phyloP scores from a whole-genome alignment of 2,113 vertebrate species.

The Scatophagus argus region DNA sequence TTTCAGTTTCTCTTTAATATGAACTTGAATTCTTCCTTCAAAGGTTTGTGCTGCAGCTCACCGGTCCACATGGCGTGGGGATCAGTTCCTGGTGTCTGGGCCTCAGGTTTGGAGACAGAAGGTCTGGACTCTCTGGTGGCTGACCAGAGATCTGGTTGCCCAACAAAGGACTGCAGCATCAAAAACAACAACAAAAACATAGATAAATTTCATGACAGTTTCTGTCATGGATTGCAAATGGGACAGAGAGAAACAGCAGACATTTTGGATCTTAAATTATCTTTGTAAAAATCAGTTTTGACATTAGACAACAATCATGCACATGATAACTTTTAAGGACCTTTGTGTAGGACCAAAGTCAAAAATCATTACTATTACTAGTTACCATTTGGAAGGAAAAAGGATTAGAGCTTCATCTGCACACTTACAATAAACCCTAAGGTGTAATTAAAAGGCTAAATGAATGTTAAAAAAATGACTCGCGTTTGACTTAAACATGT shows the following conservation, averaged over 20 bases:
- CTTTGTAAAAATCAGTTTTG: not conserved
- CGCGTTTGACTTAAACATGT: not conserved
- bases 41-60: conserved; percentile 50
- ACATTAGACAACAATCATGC: not conserved
- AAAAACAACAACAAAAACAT: not conserved
- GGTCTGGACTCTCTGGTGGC: conserved; percentile 32
- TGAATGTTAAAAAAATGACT: not conserved
- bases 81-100: conserved; percentile 88
- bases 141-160: conserved; percentile 10
- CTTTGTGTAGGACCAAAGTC: not conserved
- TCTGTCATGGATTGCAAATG: not conserved
- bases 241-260: not conserved
- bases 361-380: too few species aligned
- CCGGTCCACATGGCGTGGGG: conserved; percentile 89
- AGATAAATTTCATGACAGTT: too few species aligned
- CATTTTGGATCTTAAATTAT: too few species aligned
- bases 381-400: not conserved
- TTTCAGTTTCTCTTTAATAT: not conserved
- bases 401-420: too few species aligned
- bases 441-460: not conserved
- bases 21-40: not conserved
- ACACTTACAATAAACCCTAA: not conserved
- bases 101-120: conserved; percentile 83
- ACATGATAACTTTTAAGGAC: not conserved
- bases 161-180: conserved; percentile 70